Evolutionary conservation across 2,888 invertebrate genomes (phyloP), one percentile per base, ranked within the genome.

Genomic region (Troides aeacus): DNA sequence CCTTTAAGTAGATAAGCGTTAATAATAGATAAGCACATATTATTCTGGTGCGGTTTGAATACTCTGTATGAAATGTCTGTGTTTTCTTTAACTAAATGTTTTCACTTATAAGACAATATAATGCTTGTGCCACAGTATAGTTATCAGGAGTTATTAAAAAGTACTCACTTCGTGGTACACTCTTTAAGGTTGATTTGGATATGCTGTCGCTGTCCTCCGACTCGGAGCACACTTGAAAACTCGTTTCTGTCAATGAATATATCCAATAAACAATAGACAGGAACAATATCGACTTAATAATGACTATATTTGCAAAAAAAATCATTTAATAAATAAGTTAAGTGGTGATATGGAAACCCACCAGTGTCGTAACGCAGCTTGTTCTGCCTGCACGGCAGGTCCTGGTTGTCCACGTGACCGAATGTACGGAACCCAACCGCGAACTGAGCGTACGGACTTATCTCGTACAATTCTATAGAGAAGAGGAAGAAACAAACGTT

Each of bases 171-270:
- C 90, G 87, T 56, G 90, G 92, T 24, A 88, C 85, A 80, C 90
- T 92, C 75, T 92, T 90, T 6, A 93, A 74, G 0, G 93, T 92
- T 0, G 92, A 91, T 74, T 93, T 93, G 17, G 92, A 93, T 85
- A 93, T 87, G 72, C 92, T 93, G 74, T 93, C 93, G 66, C 93
- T 93, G 73, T 93, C 93, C 77, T 93, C 93, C 0, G 93, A 93
- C 73, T 93, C 93, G 56, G 93, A 93, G 78, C 92, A 91, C 59
- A 88, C 86, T 85, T 93, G 93, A 70, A 93, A 93, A 79, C 93
- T 93, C 0, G 93, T 93, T 81, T 93, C 93, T 93, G 87, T 64
- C 87, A 90, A 53, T 64, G 62, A 66, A 60, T 21, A 3, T 7
- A 57, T 7, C 23, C 15, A 21, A 3, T 5, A 10, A 18, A 10